A percentile compares a stretch with the other conserved stretches of the same genome.
Evolutionary conservation across 2,888 invertebrate genomes (phyloP).

Genomic region (Acrobasis suavella): DNA sequence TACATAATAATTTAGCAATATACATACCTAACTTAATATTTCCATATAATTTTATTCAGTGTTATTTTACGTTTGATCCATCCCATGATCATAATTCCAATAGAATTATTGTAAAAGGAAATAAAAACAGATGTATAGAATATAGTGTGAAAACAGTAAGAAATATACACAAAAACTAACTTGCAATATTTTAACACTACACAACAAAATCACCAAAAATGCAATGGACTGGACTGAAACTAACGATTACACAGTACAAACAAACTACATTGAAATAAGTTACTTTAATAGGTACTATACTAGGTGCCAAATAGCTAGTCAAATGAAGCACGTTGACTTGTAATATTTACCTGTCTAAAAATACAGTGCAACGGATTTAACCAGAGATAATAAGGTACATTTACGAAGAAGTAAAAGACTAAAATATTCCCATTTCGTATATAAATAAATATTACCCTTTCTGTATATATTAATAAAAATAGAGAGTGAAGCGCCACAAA

Average conservation of each 20-base stretch:
- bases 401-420: too few relatives aligned
- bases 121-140: neutral
- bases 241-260: slow-evolving; percentile 17
- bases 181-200: slow-evolving; percentile 26
- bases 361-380: too few relatives aligned
- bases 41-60: too few relatives aligned
- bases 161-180: slow-evolving; percentile 2
- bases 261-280: slow-evolving; percentile 40
- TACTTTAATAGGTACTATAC: slow-evolving; percentile 25
- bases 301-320: neutral
- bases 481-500: too few relatives aligned
- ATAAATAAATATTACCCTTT: too few relatives aligned
- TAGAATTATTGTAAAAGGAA: neutral
- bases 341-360: neutral
- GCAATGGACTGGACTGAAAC: slow-evolving; percentile 20
- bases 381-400: too few relatives aligned
- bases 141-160: neutral
- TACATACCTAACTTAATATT: too few relatives aligned
- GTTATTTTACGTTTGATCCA: neutral
- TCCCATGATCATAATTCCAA: neutral
- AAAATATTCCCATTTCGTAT: too few relatives aligned
- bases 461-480: too few relatives aligned
- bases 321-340: neutral
- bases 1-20: neutral
- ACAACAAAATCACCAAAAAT: slow-evolving; percentile 30